Evolutionary conservation across 2,797 vertebrate species (phyloP), one percentile per base, ranked within the genome.

Genomic region (Lacerta bilineata): DNA sequence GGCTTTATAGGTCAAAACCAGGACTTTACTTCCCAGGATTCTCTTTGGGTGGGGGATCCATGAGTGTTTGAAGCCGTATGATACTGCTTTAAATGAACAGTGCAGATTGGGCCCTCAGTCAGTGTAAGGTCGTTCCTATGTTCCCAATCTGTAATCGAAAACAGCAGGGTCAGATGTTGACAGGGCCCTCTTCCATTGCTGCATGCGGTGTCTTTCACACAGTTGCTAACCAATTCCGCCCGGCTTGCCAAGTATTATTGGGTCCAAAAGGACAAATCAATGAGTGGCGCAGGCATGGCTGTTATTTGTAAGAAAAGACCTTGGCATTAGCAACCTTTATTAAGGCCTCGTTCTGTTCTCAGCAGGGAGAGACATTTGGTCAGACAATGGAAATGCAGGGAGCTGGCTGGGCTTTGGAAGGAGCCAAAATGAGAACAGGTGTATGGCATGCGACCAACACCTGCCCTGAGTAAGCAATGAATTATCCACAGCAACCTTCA

Each of bases 281-380:
- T 23, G 9, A 72, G 39, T n/a, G 6, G 43, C 18, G 25, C 1
- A 41, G 27, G 23, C n/a, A 46, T 1, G 46, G 5, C 23, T 0
- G 18, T 80, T 84, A n/a, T 88, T 87, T 76, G 43, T 4, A 8
- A 36, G 36, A 74, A 71, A 55, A 9, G 20, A 66, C 72, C 74
- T 72, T 89, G 77, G 55, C 20, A 80, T 46, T 36, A 72, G 29
- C 68, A 64, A 36, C 39, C 11, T 72, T 72, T 76, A 20, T 66
- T 64, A 43, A 72, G 36, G 64, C 83, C 33, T 18, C 59, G 71
- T 36, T 20, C 15, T 79, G 46, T 74, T 64, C 68, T 64, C 50
- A 89, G 20, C 29, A 33, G 27, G 29, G 46, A 85, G 50, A 89
- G 76, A 80, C 88, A 85, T 80, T 85, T 89, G 77, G 68, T 36